Percentiles rank a stretch among this genome's conserved stretches.
phyloP scores from a whole-genome alignment of 2,888 invertebrate genomes.

The Caenorhabditis macrosperma region DNA sequence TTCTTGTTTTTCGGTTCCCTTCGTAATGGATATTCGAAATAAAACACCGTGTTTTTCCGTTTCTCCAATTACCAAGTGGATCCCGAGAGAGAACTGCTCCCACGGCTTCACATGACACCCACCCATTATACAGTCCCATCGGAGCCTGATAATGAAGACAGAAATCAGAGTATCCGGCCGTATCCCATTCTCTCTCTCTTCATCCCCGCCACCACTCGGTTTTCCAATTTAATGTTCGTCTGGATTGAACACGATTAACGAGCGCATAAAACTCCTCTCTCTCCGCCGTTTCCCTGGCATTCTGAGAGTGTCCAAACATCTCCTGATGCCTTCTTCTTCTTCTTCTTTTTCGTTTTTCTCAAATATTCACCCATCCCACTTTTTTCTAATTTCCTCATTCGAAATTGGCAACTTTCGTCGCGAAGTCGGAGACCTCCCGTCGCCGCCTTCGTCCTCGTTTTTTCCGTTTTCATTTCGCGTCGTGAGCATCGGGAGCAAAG shows the following conservation, averaged over 20 bases:
- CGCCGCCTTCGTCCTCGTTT: background rate
- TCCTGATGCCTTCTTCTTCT: constrained; percentile 3
- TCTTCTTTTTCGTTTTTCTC: constrained; percentile 6
- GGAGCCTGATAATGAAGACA: background rate
- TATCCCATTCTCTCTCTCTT: background rate
- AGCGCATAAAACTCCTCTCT: constrained; percentile 37
- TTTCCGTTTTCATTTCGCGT: constrained; percentile 28
- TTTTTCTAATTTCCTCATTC: constrained; percentile 35
- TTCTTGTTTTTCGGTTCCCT: background rate
- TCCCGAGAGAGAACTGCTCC: no score
- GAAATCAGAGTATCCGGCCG: background rate
- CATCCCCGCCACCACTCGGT: background rate
- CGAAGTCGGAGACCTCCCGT: no score
- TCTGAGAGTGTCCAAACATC: constrained; percentile 42
- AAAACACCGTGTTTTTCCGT: constrained; percentile 26
- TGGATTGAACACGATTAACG: constrained; percentile 52
- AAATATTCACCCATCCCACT: background rate
- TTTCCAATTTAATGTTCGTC: constrained; percentile 48
- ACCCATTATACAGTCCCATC: background rate
- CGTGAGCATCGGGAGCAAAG: constrained; percentile 11
- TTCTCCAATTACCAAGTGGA: background rate
- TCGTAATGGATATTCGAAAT: constrained; percentile 12
- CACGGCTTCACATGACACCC: background rate
- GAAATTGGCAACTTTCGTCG: background rate
- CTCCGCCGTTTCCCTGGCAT: background rate